Percentiles rank a stretch among this genome's conserved stretches.
Conservation (phyloP, 2,113 vertebrate species). For the Hyperopisus bebe region DNA sequence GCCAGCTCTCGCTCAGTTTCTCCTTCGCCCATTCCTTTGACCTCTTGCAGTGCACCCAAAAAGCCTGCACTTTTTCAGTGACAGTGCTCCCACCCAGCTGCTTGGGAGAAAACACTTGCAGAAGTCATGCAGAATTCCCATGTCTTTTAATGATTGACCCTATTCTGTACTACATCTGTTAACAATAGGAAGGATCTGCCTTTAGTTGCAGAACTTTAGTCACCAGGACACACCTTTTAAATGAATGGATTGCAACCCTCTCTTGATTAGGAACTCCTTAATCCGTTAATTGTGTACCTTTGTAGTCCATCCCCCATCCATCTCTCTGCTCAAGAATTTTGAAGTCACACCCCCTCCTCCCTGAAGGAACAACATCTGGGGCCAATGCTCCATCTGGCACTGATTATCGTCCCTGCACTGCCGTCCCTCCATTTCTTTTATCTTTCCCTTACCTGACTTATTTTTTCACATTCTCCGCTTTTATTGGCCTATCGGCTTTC, state of each 20-base stretch:
- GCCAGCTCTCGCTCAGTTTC: background rate
- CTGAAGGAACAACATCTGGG: conserved; percentile 28
- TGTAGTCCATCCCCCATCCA: background rate
- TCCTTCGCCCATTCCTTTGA: background rate
- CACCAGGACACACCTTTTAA: conserved; percentile 18
- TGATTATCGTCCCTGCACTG: conserved; percentile 25
- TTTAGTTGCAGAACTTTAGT: background rate
- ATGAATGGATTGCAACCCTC: conserved; percentile 20
- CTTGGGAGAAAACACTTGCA: background rate
- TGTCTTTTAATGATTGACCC: background rate
- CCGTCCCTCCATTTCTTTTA: background rate
- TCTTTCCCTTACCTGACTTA: background rate
- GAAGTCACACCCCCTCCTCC: background rate
- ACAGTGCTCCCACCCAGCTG: background rate
- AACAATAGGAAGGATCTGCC: background rate
- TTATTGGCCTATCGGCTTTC: background rate
- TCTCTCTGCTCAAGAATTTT: background rate
- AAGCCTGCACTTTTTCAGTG: background rate
- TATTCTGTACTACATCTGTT: background rate
- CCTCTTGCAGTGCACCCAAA: background rate
- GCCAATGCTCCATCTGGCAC: conserved; percentile 29
- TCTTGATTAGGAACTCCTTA: conserved; percentile 12
- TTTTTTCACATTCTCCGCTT: background rate
- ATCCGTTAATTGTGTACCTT: conserved; percentile 9
- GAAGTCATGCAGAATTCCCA: background rate